Conservation (phyloP, 2,888 invertebrate genomes). For the Rhogogaster chlorosoma region DNA sequence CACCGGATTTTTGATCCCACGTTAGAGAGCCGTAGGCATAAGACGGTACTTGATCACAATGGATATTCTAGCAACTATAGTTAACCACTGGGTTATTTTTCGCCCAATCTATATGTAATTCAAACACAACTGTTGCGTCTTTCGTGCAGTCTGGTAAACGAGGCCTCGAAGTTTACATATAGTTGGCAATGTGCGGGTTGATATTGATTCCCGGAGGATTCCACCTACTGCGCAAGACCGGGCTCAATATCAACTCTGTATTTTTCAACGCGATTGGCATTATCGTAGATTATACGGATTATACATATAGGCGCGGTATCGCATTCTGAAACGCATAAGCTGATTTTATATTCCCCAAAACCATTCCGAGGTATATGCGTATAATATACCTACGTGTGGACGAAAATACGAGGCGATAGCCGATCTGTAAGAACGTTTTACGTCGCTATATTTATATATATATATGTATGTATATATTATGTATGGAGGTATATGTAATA, state of each 20-base stretch:
- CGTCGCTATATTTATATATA: neutral
- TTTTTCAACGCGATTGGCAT: neutral
- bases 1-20: neutral
- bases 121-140: slow-evolving; percentile 71
- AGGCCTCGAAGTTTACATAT: slow-evolving; percentile 58
- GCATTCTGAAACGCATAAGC: too few species aligned
- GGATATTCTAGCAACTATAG: neutral
- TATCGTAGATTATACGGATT: neutral
- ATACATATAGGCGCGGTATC: too few species aligned
- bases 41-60: neutral
- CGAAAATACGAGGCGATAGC: neutral
- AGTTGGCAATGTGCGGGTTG: slow-evolving; percentile 58
- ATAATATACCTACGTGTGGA: neutral
- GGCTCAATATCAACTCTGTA: neutral
- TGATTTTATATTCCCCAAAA: neutral
- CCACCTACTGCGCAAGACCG: slow-evolving; percentile 65
- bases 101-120: neutral
- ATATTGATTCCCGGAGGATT: slow-evolving; percentile 70
- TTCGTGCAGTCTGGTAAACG: slow-evolving; percentile 61
- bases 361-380: neutral
- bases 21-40: neutral
- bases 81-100: neutral
- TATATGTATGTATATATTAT: too few species aligned
- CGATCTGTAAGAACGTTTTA: slow-evolving; percentile 6
- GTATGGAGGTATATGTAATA: neutral